phyloP scores from a whole-genome alignment of 30 jellyfish, hydroid and myxozoan genomes.

The Turritopsis rubra region DNA sequence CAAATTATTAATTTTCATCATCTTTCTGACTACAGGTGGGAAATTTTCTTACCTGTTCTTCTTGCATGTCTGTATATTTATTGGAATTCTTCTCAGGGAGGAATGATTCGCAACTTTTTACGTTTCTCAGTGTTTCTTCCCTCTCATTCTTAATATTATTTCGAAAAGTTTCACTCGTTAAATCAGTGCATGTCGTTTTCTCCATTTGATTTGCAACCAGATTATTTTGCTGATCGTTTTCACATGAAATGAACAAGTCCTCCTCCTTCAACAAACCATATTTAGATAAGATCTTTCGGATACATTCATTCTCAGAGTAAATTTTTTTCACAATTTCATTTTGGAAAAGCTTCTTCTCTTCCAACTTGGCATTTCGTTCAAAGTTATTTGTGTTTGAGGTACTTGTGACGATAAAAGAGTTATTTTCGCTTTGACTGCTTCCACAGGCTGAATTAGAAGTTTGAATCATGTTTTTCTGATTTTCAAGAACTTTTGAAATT shows the following conservation, averaged over 20 bases:
- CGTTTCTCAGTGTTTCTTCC: too few relatives aligned
- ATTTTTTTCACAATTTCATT: not conserved
- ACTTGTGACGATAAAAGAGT: not conserved
- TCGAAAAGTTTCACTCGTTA: not conserved
- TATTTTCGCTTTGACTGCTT: not conserved
- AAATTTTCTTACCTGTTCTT: not conserved
- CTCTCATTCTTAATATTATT: too few relatives aligned
- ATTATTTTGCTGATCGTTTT: not conserved
- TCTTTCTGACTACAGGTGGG: not conserved
- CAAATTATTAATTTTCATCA: not conserved
- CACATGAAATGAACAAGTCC: not conserved
- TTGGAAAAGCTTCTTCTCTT: not conserved
- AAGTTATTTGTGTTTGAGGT: too few relatives aligned
- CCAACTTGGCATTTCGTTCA: not conserved
- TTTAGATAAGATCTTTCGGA: slow-evolving; percentile 7
- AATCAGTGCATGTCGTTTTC: not conserved
- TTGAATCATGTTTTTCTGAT: not conserved
- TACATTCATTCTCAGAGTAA: not conserved
- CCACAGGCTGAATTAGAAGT: not conserved
- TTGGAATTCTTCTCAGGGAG: too few relatives aligned
- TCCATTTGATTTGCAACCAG: not conserved
- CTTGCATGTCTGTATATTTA: not conserved
- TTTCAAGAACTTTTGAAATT: slow-evolving; percentile 14
- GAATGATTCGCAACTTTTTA: too few relatives aligned
- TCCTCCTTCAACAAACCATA: slow-evolving; percentile 20